Evolutionary conservation across 2,888 invertebrate species (phyloP).

Genomic region (Thera obeliscata): DNA sequence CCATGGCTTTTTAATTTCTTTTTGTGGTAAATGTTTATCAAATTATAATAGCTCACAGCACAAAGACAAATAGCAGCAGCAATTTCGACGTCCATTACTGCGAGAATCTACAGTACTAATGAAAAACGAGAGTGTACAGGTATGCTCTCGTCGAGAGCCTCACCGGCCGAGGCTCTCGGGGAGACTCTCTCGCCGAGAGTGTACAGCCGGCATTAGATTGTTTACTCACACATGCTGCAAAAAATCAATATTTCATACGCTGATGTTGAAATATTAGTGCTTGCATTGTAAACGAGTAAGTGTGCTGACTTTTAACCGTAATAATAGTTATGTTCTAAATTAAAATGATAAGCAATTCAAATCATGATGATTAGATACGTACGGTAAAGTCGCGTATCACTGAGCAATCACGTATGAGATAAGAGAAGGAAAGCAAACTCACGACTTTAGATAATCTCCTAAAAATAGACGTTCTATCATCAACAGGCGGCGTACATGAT

Average conservation of each 20-base stretch:
- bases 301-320: conserved; percentile 39
- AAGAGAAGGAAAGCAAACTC: conserved; percentile 47
- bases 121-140: too few relatives aligned
- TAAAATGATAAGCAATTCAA: conserved; percentile 50
- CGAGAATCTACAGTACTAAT: too few relatives aligned
- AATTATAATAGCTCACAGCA: too few relatives aligned
- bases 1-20: too few relatives aligned
- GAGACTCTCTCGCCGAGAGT: too few relatives aligned
- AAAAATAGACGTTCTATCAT: conserved; percentile 70
- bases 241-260: conserved; percentile 45
- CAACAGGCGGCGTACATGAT: conserved; percentile 55
- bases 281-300: conserved; percentile 52
- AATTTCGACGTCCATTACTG: too few relatives aligned
- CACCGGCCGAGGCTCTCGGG: too few relatives aligned
- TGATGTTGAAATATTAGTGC: conserved; percentile 46
- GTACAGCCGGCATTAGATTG: too few relatives aligned
- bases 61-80: too few relatives aligned
- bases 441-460: conserved; percentile 56
- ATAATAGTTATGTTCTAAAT: conserved; percentile 47
- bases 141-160: too few relatives aligned
- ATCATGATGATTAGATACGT: conserved; percentile 49
- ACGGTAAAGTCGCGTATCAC: conserved; percentile 43
- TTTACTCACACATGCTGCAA: conserved; percentile 68
- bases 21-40: too few relatives aligned
- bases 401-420: conserved; percentile 53